Evolutionary conservation across 2,113 vertebrate genomes (phyloP).

Genomic region (Tapirus terrestris): DNA sequence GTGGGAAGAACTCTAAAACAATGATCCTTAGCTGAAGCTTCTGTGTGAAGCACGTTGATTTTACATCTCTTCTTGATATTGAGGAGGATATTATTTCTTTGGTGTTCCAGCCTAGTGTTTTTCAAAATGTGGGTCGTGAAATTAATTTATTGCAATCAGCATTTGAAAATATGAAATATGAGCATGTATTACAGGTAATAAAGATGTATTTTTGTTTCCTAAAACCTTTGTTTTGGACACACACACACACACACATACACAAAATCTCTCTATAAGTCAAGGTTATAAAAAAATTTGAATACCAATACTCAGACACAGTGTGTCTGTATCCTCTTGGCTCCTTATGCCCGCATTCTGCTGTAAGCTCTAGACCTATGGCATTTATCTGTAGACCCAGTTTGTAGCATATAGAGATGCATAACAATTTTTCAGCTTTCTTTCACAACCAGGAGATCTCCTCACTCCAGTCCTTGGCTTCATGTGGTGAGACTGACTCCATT

Average conservation of each 20-base stretch:
- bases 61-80: background rate
- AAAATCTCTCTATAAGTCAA: background rate
- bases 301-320: background rate
- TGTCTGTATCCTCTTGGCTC: background rate
- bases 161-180: background rate
- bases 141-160: background rate
- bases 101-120: background rate
- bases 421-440: background rate
- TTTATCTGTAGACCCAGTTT: background rate
- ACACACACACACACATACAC: background rate
- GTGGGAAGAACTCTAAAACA: background rate
- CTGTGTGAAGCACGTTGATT: background rate
- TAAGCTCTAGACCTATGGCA: too few relatives aligned
- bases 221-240: background rate
- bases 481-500: background rate
- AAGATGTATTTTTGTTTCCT: background rate
- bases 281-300: background rate
- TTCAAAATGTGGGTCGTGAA: background rate
- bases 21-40: background rate
- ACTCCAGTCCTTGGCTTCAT: background rate
- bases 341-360: background rate
- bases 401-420: background rate
- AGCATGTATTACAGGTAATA: background rate
- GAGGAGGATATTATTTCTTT: background rate
- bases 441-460: background rate